phyloP scores from a whole-genome alignment of 2,888 invertebrate species.

The Dicycla oo region DNA sequence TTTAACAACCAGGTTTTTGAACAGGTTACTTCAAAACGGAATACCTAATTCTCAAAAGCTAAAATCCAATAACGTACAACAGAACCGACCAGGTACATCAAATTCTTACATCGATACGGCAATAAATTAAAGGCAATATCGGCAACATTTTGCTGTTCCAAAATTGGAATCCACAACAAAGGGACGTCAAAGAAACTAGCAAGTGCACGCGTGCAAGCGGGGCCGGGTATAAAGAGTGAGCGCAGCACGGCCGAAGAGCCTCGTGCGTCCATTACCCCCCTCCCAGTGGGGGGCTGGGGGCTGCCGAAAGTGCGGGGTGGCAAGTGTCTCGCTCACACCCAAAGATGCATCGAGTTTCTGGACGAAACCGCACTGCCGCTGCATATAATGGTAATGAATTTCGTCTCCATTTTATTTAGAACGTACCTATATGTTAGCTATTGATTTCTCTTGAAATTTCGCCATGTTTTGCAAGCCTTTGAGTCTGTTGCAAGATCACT shows the following conservation, averaged over 20 bases:
- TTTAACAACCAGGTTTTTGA: neutral
- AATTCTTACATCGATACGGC: slow-evolving; percentile 49
- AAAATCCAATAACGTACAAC: slow-evolving; percentile 20
- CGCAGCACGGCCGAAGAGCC: slow-evolving; percentile 85
- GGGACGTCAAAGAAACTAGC: slow-evolving; percentile 89
- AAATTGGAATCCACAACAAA: slow-evolving; percentile 89
- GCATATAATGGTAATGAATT: slow-evolving; percentile 86
- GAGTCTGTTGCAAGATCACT: slow-evolving; percentile 6
- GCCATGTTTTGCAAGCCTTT: slow-evolving; percentile 41
- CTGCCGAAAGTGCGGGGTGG: slow-evolving; percentile 82
- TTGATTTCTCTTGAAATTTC: slow-evolving; percentile 56
- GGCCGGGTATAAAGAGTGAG: slow-evolving; percentile 84
- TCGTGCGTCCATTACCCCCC: slow-evolving; percentile 89
- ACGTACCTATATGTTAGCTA: slow-evolving; percentile 47
- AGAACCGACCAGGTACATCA: slow-evolving; percentile 30
- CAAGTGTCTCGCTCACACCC: slow-evolving; percentile 84
- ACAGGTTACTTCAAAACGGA: slow-evolving; percentile 4
- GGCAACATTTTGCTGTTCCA: slow-evolving; percentile 73
- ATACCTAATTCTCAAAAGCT: slow-evolving; percentile 18
- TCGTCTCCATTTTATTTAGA: slow-evolving; percentile 77
- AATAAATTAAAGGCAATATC: slow-evolving; percentile 70
- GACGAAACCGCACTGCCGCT: slow-evolving; percentile 87
- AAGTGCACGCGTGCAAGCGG: slow-evolving; percentile 88
- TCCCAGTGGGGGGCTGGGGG: slow-evolving; percentile 64
- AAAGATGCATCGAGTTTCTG: slow-evolving; percentile 88